A percentile compares a stretch with the other conserved stretches of the same genome.
Conservation (phyloP, 2,888 invertebrate species). For the Cloeon dipterum region DNA sequence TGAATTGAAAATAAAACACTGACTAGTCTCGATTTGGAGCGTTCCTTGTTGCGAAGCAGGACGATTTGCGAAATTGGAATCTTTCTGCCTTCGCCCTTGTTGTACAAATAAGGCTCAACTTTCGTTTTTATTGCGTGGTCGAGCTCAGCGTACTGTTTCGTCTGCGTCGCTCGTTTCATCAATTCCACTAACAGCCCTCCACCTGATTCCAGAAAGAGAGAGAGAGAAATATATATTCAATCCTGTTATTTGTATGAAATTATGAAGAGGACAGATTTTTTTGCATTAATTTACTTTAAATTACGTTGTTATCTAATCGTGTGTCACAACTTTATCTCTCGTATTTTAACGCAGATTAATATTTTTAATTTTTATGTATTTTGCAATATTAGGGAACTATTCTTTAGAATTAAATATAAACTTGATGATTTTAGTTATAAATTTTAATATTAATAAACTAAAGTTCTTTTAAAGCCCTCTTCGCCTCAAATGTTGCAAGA, state of each 20-base stretch:
- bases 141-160: conserved; percentile 73
- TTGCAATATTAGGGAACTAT: no score
- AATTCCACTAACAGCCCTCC: conserved; percentile 82
- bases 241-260: not conserved
- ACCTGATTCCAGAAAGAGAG: conserved; percentile 24
- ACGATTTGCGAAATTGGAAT: conserved; percentile 79
- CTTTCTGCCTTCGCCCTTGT: conserved; percentile 76
- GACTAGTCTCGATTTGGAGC: conserved; percentile 57
- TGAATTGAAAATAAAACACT: conserved; percentile 6
- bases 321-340: no score
- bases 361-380: no score
- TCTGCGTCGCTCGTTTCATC: conserved; percentile 77
- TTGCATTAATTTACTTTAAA: no score
- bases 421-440: no score
- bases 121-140: conserved; percentile 82
- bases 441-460: no score
- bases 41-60: conserved; percentile 62
- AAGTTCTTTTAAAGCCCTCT: no score
- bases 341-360: no score
- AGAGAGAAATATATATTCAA: not conserved
- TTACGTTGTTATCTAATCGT: no score
- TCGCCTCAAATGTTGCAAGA: no score
- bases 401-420: no score
- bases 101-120: conserved; percentile 80
- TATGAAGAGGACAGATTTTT: not conserved